Base-by-base conservation (phyloP, 1,140 invertebrate genomes). In the Caenorhabditis briggsae region DNA sequence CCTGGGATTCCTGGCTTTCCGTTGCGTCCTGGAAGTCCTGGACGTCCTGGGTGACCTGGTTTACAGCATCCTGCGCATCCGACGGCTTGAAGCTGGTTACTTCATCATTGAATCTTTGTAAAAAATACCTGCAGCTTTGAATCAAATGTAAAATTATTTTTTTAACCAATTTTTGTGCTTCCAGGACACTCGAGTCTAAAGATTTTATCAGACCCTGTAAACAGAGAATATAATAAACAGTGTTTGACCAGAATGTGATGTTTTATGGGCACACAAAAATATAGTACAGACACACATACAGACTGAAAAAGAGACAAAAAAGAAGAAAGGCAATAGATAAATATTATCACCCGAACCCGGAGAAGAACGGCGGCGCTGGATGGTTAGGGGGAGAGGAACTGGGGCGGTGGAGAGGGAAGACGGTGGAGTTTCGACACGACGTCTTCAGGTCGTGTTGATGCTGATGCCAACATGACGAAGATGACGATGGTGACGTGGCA, bases 1-100 rank as follows among this genome's bases (percentile, higher is more conserved):
- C 61, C 88, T 58, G 89, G 89, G 50, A 83, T 16, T 41, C 88
- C 88, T 50, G 88, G 88, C 12, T 61, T 82, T 70, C 88, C 88
- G 20, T 88, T 88, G 5, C 65, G 83, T 12, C 87, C 86, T 56
- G 88, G 88, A 70, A 89, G 86, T 50, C 83, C 83, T 41, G 88
- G 84, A 16, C 61, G 84, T 20, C 84, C 84, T 53, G 84, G 84
- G 14, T 64, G 61, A 12, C 84, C 84, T 43, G 84, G 84, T 20
- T 83, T 83, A 41, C 61, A 70, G 84, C 61, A 74, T 50, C 84
- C 84, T 14, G 84, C 61, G 20, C 84, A 85, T n/a, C 84, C 64
- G 50, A 74, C 61, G 2, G 84, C 84, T 20, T 85, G 84, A 85
- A 61, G 84, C 58, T 74, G 74, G 65, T 50, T 53, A 25, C 84